phyloP scores from a whole-genome alignment of 2,888 invertebrate genomes.

The Eubasilissa splendida region DNA sequence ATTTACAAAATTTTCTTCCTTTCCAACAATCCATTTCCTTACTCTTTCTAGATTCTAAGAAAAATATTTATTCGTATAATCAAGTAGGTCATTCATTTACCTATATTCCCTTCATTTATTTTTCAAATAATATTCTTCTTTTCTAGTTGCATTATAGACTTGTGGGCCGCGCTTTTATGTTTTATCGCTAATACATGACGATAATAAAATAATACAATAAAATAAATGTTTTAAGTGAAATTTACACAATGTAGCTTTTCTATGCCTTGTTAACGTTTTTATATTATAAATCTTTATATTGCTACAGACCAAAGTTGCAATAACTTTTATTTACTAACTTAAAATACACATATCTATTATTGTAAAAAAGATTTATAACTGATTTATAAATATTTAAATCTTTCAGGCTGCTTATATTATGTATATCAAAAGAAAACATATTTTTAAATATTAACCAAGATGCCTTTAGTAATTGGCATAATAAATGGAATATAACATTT shows the following conservation, averaged over 20 bases:
- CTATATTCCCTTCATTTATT: background rate
- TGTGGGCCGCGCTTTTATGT: constrained; percentile 33
- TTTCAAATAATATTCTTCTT: constrained; percentile 24
- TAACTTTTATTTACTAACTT: constrained; percentile 39
- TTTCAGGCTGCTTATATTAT: constrained; percentile 2
- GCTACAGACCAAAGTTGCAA: constrained; percentile 48
- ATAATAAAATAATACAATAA: constrained; percentile 33
- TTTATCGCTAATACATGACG: constrained; percentile 27
- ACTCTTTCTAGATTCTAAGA: constrained; percentile 33
- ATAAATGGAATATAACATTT: constrained; percentile 13
- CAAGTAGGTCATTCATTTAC: background rate
- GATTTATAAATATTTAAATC: constrained; percentile 21
- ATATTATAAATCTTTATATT: constrained; percentile 40
- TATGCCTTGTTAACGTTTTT: constrained; percentile 50
- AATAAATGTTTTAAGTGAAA: constrained; percentile 33
- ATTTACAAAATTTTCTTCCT: constrained; percentile 35
- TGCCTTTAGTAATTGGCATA: constrained; percentile 27
- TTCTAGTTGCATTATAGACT: constrained; percentile 43
- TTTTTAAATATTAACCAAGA: constrained; percentile 34
- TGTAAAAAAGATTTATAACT: constrained; percentile 31
- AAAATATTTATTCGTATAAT: background rate
- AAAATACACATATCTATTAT: constrained; percentile 42
- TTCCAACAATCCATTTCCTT: constrained; percentile 27
- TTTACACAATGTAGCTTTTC: constrained; percentile 49
- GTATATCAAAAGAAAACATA: constrained; percentile 35